Conservation (phyloP, 2,888 invertebrate genomes). For the Euphydryas editha region DNA sequence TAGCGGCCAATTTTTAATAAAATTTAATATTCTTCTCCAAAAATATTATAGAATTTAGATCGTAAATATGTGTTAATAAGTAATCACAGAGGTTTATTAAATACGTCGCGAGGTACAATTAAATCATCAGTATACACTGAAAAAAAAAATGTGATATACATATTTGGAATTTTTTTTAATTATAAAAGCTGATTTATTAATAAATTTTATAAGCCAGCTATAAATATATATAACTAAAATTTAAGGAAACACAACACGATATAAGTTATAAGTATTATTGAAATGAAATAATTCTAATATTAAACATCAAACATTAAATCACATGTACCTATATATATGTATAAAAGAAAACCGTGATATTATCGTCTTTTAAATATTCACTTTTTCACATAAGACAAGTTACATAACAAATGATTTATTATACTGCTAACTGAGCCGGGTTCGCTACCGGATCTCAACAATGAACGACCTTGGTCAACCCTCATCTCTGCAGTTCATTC, state of each 20-base stretch:
- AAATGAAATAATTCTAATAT: too few relatives aligned
- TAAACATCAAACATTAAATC: neutral
- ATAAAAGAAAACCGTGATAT: neutral
- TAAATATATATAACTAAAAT: too few relatives aligned
- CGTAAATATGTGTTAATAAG: neutral
- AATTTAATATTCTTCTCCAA: neutral
- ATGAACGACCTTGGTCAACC: constrained; percentile 76
- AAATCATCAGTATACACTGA: too few relatives aligned
- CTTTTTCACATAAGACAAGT: constrained; percentile 17
- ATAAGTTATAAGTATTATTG: too few relatives aligned
- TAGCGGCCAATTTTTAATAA: neutral
- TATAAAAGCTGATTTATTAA: too few relatives aligned
- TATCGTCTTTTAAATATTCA: neutral
- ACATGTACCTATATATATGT: too few relatives aligned
- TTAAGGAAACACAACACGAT: too few relatives aligned
- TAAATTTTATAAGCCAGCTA: too few relatives aligned
- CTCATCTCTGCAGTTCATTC: constrained; percentile 52
- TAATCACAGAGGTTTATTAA: too few relatives aligned
- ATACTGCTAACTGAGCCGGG: constrained; percentile 26
- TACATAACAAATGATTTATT: constrained; percentile 26
- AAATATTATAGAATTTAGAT: neutral
- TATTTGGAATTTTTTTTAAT: too few relatives aligned
- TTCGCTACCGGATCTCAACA: constrained; percentile 62
- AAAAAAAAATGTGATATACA: too few relatives aligned
- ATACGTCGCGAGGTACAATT: too few relatives aligned